Base-by-base conservation (phyloP, 2,888 invertebrate species). In the Scaptomyza cyrtandrae region DNA sequence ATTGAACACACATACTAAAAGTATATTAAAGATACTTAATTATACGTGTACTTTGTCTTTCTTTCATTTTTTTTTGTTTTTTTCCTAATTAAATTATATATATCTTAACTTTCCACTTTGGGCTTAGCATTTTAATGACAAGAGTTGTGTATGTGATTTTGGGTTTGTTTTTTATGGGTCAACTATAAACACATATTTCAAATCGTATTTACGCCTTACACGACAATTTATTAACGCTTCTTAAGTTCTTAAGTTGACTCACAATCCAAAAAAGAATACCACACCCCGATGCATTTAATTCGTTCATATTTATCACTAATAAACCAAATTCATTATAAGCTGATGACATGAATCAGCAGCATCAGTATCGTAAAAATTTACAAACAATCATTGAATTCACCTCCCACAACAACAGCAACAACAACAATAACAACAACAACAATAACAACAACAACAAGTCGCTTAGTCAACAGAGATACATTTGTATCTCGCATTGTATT, bases 261-360 rank as follows among this genome's bases (percentile, higher is more conserved):
- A 75, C 69, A 59, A 55, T 24, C 1, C 24, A 19, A 19, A 19
- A 19, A 19, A 19, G 1, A 19, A 19, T 19, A 57, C 67, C 85
- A 75, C 87, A 68, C 82, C 82, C 68, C 58, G 37, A 56, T 49
- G 33, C 60, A 72, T 50, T 39, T 35, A 39, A 39, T 9, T 2
- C n/a, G 57, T 56, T 54, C 80, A 77, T 74, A 85, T 81, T 78
- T 86, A 84, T 84, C 67, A 64, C 79, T 87, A 83, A 83, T 83
- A 83, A 83, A 83, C 86, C 82, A 83, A 85, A 73, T 83, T 87
- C 76, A 87, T 85, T 86, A 71, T 71, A 81, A 81, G 72, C 65
- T 71, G 54, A 56, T 71, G 73, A 87, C 69, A 76, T 83, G 88
- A 83, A 76, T 83, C 82, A 82, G 80, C 82, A 39, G 27, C 48